Conservation (phyloP, 2,113 vertebrate genomes). For the Archocentrus centrarchus region DNA sequence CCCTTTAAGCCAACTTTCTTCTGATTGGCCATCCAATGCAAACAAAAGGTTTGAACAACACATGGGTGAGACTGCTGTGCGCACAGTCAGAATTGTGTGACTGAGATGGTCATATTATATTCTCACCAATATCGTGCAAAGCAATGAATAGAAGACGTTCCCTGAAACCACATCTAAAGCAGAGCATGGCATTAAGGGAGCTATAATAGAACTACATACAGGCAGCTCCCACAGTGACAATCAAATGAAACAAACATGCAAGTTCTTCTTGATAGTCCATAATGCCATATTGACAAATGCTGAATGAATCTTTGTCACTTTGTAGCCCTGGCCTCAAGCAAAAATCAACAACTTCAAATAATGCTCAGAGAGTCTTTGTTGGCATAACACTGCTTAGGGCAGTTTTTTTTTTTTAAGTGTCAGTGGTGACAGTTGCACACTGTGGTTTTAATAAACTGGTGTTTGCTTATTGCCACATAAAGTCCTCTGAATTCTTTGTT, state of each 20-base stretch:
- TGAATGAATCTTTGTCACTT: conserved; percentile 40
- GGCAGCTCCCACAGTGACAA: conserved; percentile 49
- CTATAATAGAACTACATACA: conserved; percentile 23
- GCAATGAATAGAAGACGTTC: background rate
- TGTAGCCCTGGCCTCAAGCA: conserved; percentile 14
- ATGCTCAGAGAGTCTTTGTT: conserved; percentile 9
- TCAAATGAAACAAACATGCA: conserved; percentile 54
- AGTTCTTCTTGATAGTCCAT: conserved; percentile 51
- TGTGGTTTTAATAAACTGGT: conserved; percentile 18
- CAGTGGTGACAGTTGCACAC: background rate
- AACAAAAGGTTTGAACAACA: background rate
- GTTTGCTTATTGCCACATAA: conserved; percentile 15
- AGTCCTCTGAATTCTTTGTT: conserved; percentile 2
- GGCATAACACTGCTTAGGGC: background rate
- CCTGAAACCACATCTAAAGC: conserved; percentile 14
- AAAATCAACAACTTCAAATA: conserved; percentile 28
- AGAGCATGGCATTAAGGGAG: conserved; percentile 29
- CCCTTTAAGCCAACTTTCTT: background rate
- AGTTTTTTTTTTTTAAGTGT: background rate
- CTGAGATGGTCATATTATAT: background rate
- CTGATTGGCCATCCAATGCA: background rate
- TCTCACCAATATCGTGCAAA: background rate
- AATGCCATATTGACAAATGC: conserved; percentile 52
- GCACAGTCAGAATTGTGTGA: background rate
- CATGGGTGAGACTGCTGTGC: background rate